Conservation (phyloP, 92 coral and sea anemone species). For the Hydrozoanthus gracilis region DNA sequence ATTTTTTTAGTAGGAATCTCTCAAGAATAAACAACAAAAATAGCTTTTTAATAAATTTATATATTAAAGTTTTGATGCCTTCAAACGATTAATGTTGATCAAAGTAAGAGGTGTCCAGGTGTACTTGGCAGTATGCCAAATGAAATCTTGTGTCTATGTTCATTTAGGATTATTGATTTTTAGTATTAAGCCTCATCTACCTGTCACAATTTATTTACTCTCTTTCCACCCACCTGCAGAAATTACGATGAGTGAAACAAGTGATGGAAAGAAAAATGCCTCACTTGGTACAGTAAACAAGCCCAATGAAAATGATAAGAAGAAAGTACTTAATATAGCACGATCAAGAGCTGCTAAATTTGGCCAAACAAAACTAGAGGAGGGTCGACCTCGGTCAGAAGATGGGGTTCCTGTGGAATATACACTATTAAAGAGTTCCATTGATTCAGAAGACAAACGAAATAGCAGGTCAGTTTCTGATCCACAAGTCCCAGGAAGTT, state of each 20-base stretch:
- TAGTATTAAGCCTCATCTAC: background rate
- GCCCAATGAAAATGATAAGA: background rate
- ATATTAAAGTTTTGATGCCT: too few species aligned
- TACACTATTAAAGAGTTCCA: background rate
- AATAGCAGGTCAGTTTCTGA: conserved; percentile 70
- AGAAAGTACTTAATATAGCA: background rate
- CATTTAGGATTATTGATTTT: background rate
- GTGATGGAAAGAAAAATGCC: conserved; percentile 19
- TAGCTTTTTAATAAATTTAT: too few species aligned
- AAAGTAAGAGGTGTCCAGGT: too few species aligned
- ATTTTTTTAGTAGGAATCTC: too few species aligned
- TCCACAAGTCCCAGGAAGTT: conserved; percentile 66
- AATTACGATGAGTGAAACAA: conserved; percentile 6
- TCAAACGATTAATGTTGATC: too few species aligned
- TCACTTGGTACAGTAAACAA: background rate
- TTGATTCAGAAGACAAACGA: conserved; percentile 23
- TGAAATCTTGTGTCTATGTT: too few species aligned
- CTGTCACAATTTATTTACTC: background rate
- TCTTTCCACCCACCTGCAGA: background rate
- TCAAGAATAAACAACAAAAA: too few species aligned
- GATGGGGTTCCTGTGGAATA: conserved; percentile 17
- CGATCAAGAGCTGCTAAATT: background rate
- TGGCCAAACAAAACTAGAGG: conserved; percentile 6
- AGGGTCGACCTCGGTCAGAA: conserved; percentile 28
- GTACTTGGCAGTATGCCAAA: too few species aligned